Percentiles rank a stretch among this genome's conserved stretches.
Evolutionary conservation across 2,797 vertebrate genomes (phyloP).

Genomic region (Tenualosa ilisha): DNA sequence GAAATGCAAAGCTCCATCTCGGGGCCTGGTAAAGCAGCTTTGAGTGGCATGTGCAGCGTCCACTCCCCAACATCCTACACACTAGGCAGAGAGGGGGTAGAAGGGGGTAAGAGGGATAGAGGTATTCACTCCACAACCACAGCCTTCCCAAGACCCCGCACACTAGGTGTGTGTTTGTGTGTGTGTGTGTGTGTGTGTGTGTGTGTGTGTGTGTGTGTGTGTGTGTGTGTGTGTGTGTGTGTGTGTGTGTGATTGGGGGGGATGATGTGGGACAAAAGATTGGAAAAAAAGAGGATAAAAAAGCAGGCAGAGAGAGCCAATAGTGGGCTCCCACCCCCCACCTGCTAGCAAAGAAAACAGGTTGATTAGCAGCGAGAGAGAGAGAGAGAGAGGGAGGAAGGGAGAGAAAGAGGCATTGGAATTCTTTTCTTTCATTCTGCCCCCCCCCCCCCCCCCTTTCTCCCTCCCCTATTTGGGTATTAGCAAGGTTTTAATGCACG

Average conservation of each 20-base stretch:
- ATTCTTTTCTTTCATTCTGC: slow-evolving; percentile 2
- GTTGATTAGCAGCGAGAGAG: slow-evolving; percentile 40
- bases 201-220: too few species aligned
- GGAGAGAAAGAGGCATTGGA: background rate
- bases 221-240: too few species aligned
- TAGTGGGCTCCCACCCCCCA: slow-evolving; percentile 33
- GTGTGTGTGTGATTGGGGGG: slow-evolving; percentile 21
- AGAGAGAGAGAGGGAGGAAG: background rate
- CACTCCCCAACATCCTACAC: background rate
- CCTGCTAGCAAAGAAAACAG: slow-evolving; percentile 46
- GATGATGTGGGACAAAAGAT: background rate
- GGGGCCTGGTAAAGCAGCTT: slow-evolving; percentile 57
- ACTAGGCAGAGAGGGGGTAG: slow-evolving; percentile 26
- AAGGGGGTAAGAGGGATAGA: background rate
- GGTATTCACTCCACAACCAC: background rate
- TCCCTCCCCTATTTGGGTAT: slow-evolving; percentile 15
- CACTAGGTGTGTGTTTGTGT: background rate
- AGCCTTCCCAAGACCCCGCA: slow-evolving; percentile 26
- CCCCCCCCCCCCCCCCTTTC: background rate
- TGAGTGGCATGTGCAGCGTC: slow-evolving; percentile 46
- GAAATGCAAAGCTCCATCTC: slow-evolving; percentile 54
- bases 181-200: too few species aligned
- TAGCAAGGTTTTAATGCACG: background rate
- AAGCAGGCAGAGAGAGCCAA: slow-evolving; percentile 42
- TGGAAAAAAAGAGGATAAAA: slow-evolving; percentile 20